Conservation (phyloP, 2,113 vertebrate genomes). For the Sprattus sprattus region DNA sequence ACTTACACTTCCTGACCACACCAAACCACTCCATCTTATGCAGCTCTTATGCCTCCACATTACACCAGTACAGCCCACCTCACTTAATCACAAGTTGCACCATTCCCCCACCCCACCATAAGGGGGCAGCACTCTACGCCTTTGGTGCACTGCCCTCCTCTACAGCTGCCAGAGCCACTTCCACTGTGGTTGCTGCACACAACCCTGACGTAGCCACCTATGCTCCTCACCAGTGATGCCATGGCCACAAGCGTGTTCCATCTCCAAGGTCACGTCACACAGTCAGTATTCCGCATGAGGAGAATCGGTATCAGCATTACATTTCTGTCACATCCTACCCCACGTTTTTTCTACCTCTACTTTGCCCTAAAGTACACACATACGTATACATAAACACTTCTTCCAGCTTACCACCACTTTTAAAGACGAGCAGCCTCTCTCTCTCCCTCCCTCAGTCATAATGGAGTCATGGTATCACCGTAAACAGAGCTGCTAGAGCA, state of each 20-base stretch:
- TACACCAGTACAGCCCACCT: background rate
- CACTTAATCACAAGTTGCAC: too few species aligned
- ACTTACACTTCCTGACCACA: background rate
- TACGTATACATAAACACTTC: background rate
- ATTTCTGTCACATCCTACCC: background rate
- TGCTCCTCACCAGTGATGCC: background rate
- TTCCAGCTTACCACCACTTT: slow-evolving; percentile 19
- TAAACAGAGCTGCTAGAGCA: background rate
- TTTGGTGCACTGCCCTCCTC: too few species aligned
- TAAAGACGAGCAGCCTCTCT: background rate
- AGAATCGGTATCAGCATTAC: background rate
- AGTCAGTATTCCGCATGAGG: background rate
- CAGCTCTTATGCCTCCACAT: background rate
- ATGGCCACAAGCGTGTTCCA: background rate
- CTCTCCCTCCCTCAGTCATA: slow-evolving; percentile 25
- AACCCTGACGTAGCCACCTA: background rate
- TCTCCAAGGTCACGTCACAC: background rate
- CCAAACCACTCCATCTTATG: background rate
- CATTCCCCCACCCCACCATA: too few species aligned
- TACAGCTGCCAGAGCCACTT: background rate
- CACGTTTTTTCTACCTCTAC: background rate
- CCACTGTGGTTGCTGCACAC: background rate
- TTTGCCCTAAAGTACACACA: background rate
- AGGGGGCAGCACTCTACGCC: too few species aligned
- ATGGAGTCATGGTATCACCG: background rate